Evolutionary conservation across 2,888 invertebrate genomes (phyloP), one percentile per base, ranked within the genome.

Genomic region (Erebia palarica): DNA sequence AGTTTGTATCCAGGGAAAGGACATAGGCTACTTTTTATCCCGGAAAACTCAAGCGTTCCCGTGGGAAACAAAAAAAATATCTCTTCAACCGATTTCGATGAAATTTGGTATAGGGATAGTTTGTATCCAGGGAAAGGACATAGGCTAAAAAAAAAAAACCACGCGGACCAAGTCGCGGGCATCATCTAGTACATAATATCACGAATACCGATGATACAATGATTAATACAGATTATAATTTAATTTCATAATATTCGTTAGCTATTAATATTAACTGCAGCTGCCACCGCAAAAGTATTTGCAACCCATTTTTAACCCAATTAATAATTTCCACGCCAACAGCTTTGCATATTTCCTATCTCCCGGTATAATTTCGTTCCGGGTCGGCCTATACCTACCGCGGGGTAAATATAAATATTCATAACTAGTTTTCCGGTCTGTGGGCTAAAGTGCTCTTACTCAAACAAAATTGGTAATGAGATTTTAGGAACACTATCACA

Each of bases 381-480:
- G 69, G 74, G 69, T 63, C 69, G 67, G 75, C 77, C 76, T 74
- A 75, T 73, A 75, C 42, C 16, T 60, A 42, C n/a, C 18, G 47
- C 13, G 72, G 75, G 75, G 75, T 76, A 77, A 76, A 78, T 76
- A 79, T 79, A 76, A 79, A 79, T 79, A 79, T 79, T 79, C 77
- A 79, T 78, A 76, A 74, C 77, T 76, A 75, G 75, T 78, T 77
- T 75, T 75, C 76, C 78, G 73, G 75, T 65, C 69, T 69, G 67
- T 66, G 47, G 74, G 73, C 75, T 68, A 68, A 74, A 77, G 77
- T 73, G 76, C 68, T 71, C 75, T 74, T 73, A 75, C 75, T 74
- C 73, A 73, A 69, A 78, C 75, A 75, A 77, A 77, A 77, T 77
- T 79, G 77, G 73, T 77, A 78, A 78, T 77, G 75, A 72, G 75